Conservation (phyloP, 2,113 vertebrate genomes). For the Toxostoma redivivum region DNA sequence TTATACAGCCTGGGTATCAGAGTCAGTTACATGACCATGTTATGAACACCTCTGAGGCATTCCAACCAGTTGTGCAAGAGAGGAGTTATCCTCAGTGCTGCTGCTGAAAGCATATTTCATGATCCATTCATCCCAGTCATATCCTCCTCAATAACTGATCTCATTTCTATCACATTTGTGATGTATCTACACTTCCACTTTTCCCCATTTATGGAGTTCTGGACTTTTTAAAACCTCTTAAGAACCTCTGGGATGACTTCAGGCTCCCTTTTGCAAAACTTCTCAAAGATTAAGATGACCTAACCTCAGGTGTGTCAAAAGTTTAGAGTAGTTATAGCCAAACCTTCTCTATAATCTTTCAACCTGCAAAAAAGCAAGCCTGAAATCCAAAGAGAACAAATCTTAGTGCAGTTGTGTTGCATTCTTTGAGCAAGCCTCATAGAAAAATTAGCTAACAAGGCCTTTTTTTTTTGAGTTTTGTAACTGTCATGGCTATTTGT, state of each 20-base stretch:
- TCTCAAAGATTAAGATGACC: background rate
- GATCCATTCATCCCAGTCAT: background rate
- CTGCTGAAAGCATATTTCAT: background rate
- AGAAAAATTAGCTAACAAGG: background rate
- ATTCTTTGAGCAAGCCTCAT: background rate
- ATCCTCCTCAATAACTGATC: background rate
- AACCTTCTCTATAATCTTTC: background rate
- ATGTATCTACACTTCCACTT: background rate
- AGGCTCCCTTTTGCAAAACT: background rate
- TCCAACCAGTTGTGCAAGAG: background rate
- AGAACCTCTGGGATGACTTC: background rate
- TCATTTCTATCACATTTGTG: background rate
- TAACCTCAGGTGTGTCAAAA: background rate
- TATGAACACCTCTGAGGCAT: background rate
- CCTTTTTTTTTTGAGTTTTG: background rate
- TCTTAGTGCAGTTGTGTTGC: background rate
- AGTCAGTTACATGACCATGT: fast-evolving
- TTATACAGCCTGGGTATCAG: background rate
- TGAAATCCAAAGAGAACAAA: background rate
- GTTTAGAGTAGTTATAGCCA: background rate
- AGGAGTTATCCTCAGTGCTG: background rate
- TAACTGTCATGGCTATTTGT: background rate
- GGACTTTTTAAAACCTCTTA: background rate
- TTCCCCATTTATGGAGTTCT: background rate
- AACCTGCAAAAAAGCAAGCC: background rate